Conservation (phyloP, 2,888 invertebrate genomes). For the Macaria notata region DNA sequence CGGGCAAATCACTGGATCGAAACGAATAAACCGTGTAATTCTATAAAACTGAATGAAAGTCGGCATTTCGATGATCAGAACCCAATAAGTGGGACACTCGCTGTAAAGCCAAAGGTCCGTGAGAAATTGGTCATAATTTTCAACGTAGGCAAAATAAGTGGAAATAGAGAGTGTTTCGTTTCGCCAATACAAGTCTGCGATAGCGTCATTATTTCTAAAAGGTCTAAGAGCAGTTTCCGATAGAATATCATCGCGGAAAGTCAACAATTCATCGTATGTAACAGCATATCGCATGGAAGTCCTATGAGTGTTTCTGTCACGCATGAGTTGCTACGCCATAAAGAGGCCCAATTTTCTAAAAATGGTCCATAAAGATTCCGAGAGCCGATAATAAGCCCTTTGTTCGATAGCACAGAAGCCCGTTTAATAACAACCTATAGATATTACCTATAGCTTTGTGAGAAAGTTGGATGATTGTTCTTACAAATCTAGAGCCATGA, state of each 20-base stretch:
- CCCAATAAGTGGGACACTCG: constrained; percentile 35
- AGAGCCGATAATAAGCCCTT: constrained; percentile 31
- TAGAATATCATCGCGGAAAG: constrained; percentile 5
- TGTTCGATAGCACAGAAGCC: constrained; percentile 41
- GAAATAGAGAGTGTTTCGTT: constrained; percentile 1
- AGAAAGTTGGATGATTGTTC: constrained; percentile 68
- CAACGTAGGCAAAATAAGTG: constrained; percentile 8
- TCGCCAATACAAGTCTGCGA: constrained; percentile 1
- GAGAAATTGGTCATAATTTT: constrained; percentile 10
- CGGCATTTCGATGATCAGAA: constrained; percentile 35
- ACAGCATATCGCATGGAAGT: constrained; percentile 10
- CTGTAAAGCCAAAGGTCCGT: constrained; percentile 5
- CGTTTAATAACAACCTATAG: constrained; percentile 50
- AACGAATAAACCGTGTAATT: constrained; percentile 65
- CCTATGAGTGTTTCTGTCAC: constrained; percentile 11
- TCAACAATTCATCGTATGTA: constrained; percentile 5
- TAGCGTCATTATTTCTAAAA: background rate
- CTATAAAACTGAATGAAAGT: constrained; percentile 59
- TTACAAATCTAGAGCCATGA: constrained; percentile 58
- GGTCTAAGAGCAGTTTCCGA: background rate
- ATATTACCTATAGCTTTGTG: constrained; percentile 56
- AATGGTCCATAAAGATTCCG: constrained; percentile 29
- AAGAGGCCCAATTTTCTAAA: constrained; percentile 24
- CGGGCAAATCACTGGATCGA: constrained; percentile 53
- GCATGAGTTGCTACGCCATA: constrained; percentile 14